Percentiles rank a stretch among this genome's conserved stretches.
These are phyloP conservation scores for Allobates femoralis DNA, from an alignment of 2,797 vertebrate genomes.

Conservation along the genomic window DNA sequence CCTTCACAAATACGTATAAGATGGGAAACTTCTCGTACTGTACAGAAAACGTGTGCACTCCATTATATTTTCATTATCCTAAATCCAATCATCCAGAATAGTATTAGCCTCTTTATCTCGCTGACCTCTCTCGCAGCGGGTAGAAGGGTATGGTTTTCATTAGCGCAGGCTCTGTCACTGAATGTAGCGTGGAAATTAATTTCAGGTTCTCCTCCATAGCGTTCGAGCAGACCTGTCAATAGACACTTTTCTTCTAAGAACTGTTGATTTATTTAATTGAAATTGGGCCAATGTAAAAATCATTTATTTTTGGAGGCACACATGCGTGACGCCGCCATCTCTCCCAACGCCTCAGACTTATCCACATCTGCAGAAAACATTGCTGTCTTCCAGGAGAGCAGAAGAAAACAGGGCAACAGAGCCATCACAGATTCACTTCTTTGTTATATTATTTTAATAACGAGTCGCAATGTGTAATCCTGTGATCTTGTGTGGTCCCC, in stretches of 20 bases:
- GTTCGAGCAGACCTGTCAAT: constrained; percentile 39
- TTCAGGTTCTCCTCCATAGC: constrained; percentile 28
- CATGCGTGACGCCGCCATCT: constrained; percentile 31
- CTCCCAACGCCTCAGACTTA: background rate
- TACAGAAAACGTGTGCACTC: constrained; percentile 24
- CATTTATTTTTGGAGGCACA: constrained; percentile 38
- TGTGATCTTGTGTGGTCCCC: background rate
- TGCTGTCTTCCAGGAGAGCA: constrained; percentile 25
- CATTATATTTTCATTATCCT: constrained; percentile 28
- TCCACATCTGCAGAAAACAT: constrained; percentile 30
- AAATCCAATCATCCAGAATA: constrained; percentile 20
- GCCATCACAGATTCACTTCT: background rate
- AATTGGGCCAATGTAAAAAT: constrained; percentile 45
- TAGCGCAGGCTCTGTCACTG: constrained; percentile 11
- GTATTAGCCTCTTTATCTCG: constrained; percentile 14
- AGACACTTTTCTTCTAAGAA: constrained; percentile 23
- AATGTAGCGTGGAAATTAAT: constrained; percentile 31
- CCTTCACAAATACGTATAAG: constrained; percentile 20
- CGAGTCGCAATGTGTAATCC: background rate
- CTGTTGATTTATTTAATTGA: constrained; percentile 54
- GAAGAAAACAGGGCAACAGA: background rate
- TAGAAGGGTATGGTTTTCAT: constrained; percentile 25
- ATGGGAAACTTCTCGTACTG: background rate
- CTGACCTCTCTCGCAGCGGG: constrained; percentile 5
- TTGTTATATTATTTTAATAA: background rate